Base-by-base conservation (phyloP, 1,140 invertebrate species). In the Caligus rogercresseyi region DNA sequence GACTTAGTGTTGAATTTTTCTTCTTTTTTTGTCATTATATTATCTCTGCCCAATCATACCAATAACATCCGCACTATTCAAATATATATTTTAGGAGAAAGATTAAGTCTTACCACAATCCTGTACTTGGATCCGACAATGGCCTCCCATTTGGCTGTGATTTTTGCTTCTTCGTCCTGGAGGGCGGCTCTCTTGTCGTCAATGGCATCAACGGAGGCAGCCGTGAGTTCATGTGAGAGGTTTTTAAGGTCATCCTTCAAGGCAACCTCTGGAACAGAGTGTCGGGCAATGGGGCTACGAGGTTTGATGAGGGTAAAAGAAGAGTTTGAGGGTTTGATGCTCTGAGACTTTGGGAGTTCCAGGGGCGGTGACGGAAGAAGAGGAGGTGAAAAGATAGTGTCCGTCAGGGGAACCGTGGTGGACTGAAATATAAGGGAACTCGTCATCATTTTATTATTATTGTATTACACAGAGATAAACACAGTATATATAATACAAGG, bases 31-130 rank as follows among this genome's bases (percentile, higher is more conserved):
- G n/a, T n/a, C n/a, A n/a, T n/a, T n/a, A n/a, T n/a, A n/a, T n/a
- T n/a, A n/a, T n/a, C n/a, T n/a, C n/a, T n/a, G n/a, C n/a, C n/a
- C n/a, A n/a, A n/a, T n/a, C n/a, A n/a, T n/a, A n/a, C n/a, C n/a
- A n/a, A n/a, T n/a, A n/a, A n/a, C n/a, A n/a, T n/a, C n/a, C n/a
- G n/a, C n/a, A n/a, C n/a, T n/a, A n/a, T n/a, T n/a, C n/a, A n/a
- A n/a, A n/a, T n/a, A n/a, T n/a, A n/a, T n/a, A n/a, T n/a, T n/a
- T n/a, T n/a, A n/a, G n/a, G n/a, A n/a, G n/a, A n/a, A n/a, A n/a
- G n/a, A n/a, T n/a, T n/a, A n/a, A n/a, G n/a, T n/a, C 60, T 62
- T 16, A 62, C 60, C 20, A 62, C 52, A 62, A 62, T 62, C 19
- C 15, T 26, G 25, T n/a, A 62, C 21, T 54, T 54, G 16, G 16